These are phyloP conservation scores for Rhogogaster chlorosoma DNA, from an alignment of 2,888 invertebrate species.

Conservation along the genomic window DNA sequence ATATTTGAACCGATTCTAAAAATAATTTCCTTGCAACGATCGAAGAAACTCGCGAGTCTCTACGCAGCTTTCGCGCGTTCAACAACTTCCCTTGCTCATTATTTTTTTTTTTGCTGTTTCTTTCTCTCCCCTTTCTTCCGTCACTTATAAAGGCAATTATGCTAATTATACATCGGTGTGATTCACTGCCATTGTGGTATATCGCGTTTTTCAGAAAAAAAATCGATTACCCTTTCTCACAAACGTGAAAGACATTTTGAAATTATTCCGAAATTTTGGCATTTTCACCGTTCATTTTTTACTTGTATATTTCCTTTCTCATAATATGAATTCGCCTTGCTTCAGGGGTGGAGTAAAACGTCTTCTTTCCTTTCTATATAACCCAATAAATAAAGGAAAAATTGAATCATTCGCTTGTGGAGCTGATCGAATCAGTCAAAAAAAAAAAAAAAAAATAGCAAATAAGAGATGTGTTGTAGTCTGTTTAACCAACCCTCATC, in stretches of 20 bases:
- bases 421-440: slow-evolving; percentile 1
- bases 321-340: background rate
- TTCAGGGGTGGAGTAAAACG: background rate
- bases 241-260: background rate
- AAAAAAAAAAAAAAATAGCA: background rate
- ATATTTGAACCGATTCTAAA: slow-evolving; percentile 35
- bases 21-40: background rate
- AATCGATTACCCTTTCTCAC: background rate
- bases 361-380: background rate
- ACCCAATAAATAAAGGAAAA: slow-evolving; percentile 22
- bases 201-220: background rate
- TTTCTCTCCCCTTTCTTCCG: background rate
- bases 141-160: background rate
- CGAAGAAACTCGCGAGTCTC: background rate
- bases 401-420: slow-evolving; percentile 5
- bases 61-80: background rate
- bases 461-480: slow-evolving; percentile 21
- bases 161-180: background rate
- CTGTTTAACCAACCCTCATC: slow-evolving; percentile 10
- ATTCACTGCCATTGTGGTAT: background rate
- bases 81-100: background rate
- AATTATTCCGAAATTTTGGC: background rate
- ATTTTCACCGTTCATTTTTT: background rate
- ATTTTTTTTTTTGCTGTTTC: background rate
- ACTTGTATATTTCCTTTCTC: background rate